Conservation (phyloP, 2,888 invertebrate genomes). For the Prenolepis imparis region DNA sequence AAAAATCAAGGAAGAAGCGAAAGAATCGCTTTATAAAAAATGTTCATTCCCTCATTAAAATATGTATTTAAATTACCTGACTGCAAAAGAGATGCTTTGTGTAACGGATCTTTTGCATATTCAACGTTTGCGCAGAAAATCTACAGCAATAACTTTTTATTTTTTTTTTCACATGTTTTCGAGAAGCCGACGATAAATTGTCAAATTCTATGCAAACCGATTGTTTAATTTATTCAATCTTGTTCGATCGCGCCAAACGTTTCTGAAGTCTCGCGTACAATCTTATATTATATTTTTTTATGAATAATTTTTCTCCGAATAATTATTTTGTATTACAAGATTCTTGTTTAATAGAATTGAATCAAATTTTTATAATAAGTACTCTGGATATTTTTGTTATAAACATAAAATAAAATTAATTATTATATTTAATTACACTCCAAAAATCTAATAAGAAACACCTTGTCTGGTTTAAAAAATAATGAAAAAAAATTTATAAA, state of each 20-base stretch:
- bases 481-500: no score
- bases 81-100: background rate
- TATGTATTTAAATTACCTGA: background rate
- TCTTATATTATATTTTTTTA: slow-evolving; percentile 1
- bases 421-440: no score
- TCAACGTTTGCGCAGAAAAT: background rate
- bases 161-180: background rate
- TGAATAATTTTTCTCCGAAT: background rate
- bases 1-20: background rate
- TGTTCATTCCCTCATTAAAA: background rate
- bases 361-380: no score
- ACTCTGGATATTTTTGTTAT: no score
- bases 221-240: slow-evolving; percentile 7
- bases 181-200: background rate
- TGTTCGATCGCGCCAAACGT: background rate
- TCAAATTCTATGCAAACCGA: background rate
- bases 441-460: no score
- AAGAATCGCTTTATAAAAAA: background rate
- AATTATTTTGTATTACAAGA: slow-evolving; percentile 15
- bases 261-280: background rate
- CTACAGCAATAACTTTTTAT: background rate
- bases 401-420: no score
- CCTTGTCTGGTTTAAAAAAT: no score
- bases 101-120: background rate
- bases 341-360: no score